Percentiles rank a stretch among this genome's conserved stretches.
phyloP scores from a whole-genome alignment of 2,113 vertebrate species.

The Meleagris gallopavo region DNA sequence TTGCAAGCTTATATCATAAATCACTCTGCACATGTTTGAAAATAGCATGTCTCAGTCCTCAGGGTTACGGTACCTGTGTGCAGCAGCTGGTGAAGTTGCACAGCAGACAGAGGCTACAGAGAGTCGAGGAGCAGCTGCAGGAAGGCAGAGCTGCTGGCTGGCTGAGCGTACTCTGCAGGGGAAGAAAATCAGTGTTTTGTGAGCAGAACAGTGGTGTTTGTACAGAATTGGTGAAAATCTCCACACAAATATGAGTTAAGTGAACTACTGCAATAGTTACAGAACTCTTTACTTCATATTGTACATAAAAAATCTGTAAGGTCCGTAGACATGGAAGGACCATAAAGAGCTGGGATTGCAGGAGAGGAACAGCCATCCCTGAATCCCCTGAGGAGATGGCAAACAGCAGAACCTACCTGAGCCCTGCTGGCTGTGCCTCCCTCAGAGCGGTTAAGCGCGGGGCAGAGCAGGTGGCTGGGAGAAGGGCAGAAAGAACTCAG shows the following conservation, averaged over 20 bases:
- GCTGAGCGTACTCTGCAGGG: slow-evolving; percentile 53
- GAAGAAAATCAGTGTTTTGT: not conserved
- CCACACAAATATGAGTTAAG: accelerated
- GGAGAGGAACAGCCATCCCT: no score
- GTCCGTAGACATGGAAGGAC: no score
- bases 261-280: not conserved
- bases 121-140: slow-evolving; percentile 73
- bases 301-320: no score
- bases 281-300: not conserved
- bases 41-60: accelerated
- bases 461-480: slow-evolving; percentile 12
- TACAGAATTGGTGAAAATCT: not conserved
- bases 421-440: not conserved
- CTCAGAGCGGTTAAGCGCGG: not conserved
- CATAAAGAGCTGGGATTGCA: no score
- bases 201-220: not conserved
- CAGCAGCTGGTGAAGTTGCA: not conserved
- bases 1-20: not conserved
- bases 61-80: not conserved
- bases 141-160: slow-evolving; percentile 64
- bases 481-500: not conserved
- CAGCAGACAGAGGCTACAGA: not conserved
- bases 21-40: not conserved
- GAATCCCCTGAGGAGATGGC: not conserved
- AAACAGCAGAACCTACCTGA: not conserved